A percentile compares a stretch with the other conserved stretches of the same genome.
These are phyloP conservation scores for Gymnorhina tibicen DNA, from an alignment of 2,113 vertebrate genomes.

Conservation along the genomic window DNA sequence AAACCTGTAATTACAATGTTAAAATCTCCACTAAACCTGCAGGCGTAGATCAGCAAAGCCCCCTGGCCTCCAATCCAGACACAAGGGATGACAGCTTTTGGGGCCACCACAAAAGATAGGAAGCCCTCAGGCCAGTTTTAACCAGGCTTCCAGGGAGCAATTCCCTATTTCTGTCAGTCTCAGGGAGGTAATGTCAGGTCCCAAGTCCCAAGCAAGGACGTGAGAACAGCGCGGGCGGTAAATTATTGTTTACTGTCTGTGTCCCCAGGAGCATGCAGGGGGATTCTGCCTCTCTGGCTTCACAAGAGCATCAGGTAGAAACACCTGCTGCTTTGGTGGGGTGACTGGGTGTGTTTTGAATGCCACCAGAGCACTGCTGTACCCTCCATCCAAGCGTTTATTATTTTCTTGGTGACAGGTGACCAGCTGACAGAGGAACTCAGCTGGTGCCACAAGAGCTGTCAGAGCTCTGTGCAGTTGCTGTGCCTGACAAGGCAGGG, in stretches of 20 bases:
- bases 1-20: not conserved
- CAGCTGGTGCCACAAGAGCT: not conserved
- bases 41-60: not conserved
- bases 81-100: not conserved
- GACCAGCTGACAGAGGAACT: not conserved
- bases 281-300: not conserved
- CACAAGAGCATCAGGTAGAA: not conserved
- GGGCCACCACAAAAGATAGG: not conserved
- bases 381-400: not conserved
- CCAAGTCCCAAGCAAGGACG: not conserved
- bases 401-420: not conserved
- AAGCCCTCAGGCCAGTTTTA: not conserved
- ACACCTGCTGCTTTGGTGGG: not conserved
- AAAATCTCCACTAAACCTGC: not conserved
- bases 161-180: not conserved
- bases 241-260: not conserved
- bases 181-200: not conserved
- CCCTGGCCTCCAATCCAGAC: not conserved
- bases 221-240: not conserved
- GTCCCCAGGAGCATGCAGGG: not conserved
- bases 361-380: not conserved
- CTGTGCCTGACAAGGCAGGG: not conserved
- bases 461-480: not conserved
- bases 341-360: rapidly evolving
- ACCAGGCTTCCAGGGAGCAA: not conserved